A percentile compares a stretch with the other conserved stretches of the same genome.
Conservation (phyloP, 2,888 invertebrate species). For the Caenorhabditis sinica region DNA sequence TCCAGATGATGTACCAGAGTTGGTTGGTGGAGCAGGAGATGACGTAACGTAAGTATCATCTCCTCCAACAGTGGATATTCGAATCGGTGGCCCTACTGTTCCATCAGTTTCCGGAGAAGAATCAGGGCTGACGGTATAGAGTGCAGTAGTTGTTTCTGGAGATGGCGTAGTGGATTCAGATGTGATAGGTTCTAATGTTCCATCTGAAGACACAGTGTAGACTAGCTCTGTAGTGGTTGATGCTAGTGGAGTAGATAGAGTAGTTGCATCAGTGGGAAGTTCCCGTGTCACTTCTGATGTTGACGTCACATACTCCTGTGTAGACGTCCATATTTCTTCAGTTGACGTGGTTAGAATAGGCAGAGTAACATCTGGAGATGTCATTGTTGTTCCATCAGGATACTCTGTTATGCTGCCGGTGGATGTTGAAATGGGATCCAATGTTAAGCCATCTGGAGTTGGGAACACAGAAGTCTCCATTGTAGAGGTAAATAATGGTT, state of each 20-base stretch:
- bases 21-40: constrained; percentile 1
- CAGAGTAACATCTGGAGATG: constrained; percentile 41
- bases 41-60: constrained; percentile 28
- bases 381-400: constrained; percentile 28
- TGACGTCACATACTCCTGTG: neutral
- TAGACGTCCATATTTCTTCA: constrained; percentile 9
- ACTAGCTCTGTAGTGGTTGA: constrained; percentile 39
- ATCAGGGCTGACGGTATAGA: constrained; percentile 30
- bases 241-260: constrained; percentile 4
- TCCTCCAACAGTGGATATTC: constrained; percentile 34
- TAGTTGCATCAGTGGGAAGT: constrained; percentile 56
- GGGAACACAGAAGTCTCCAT: constrained; percentile 16
- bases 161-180: constrained; percentile 1
- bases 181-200: constrained; percentile 48
- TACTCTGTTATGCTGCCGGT: neutral
- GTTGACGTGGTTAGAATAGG: constrained; percentile 22
- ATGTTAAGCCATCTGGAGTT: constrained; percentile 28
- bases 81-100: constrained; percentile 30
- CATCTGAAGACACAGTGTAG: constrained; percentile 54
- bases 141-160: neutral
- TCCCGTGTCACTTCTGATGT: constrained; percentile 40
- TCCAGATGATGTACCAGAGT: neutral
- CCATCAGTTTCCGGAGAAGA: constrained; percentile 35
- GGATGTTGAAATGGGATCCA: constrained; percentile 12
- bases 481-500: neutral